These are phyloP conservation scores for Hyla sarda DNA, from an alignment of 2,113 vertebrate species.

Conservation along the genomic window DNA sequence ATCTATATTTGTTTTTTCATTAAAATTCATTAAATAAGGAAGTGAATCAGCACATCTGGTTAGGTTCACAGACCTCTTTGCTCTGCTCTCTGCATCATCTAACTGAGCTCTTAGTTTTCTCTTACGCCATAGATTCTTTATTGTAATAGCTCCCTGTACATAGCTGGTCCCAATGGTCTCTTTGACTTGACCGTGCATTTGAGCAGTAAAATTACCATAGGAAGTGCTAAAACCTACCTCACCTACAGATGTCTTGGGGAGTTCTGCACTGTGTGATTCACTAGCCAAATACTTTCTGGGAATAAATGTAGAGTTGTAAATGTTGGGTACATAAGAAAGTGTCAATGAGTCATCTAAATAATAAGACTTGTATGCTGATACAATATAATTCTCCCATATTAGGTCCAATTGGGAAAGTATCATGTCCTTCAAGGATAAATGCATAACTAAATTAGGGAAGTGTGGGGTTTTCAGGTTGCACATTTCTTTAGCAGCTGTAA, in stretches of 20 bases:
- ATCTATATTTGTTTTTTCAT: not conserved
- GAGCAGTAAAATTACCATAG: not conserved
- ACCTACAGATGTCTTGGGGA: not conserved
- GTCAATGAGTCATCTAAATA: not conserved
- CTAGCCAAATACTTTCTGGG: too few relatives aligned
- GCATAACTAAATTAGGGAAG: not conserved
- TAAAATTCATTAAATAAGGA: not conserved
- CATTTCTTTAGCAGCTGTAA: not conserved
- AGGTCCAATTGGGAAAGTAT: conserved; percentile 7
- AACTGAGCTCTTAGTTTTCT: not conserved
- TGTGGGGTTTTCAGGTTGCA: not conserved
- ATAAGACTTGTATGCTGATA: not conserved
- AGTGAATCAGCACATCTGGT: not conserved
- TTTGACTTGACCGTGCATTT: not conserved
- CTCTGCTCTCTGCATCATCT: not conserved
- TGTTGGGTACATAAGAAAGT: not conserved
- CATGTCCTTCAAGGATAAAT: conserved; percentile 28
- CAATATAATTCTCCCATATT: conserved; percentile 8
- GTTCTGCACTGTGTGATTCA: too few relatives aligned
- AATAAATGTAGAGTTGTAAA: not conserved
- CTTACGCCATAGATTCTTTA: not conserved
- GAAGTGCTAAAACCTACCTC: not conserved
- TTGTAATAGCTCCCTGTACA: not conserved
- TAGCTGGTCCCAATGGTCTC: not conserved
- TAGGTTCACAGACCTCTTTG: not conserved